Percentiles rank a stretch among this genome's conserved stretches.
These are phyloP conservation scores for Drosophila busckii DNA, from an alignment of 1,140 invertebrate species.

Conservation along the genomic window DNA sequence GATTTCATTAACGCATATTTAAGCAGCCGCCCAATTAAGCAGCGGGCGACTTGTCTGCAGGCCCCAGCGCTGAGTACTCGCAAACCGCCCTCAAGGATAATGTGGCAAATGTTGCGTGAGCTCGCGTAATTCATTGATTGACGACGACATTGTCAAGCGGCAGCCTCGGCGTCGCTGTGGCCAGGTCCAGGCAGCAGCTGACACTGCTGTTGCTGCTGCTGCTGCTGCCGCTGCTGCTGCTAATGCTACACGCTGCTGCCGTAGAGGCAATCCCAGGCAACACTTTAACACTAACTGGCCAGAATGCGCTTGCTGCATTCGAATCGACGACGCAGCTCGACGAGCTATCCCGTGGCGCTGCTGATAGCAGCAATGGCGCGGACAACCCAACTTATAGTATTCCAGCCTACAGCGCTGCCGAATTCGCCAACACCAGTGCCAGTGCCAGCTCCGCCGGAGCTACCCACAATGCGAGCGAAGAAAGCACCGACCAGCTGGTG, in stretches of 20 bases:
- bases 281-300: conserved; percentile 1
- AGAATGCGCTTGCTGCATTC: conserved; percentile 20
- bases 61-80: conserved; percentile 6
- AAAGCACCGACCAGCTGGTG: conserved; percentile 68
- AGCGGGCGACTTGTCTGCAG: conserved; percentile 30
- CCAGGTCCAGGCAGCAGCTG: conserved; percentile 50
- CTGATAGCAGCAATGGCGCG: conserved; percentile 62
- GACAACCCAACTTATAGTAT: conserved; percentile 69
- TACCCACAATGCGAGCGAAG: conserved; percentile 16
- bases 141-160: conserved; percentile 57
- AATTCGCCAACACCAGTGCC: conserved; percentile 10
- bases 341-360: conserved; percentile 65
- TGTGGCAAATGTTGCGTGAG: conserved; percentile 45
- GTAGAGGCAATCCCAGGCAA: conserved; percentile 26
- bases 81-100: conserved; percentile 25
- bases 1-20: conserved; percentile 72
- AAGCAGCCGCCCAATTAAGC: conserved; percentile 46
- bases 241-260: conserved; percentile 1
- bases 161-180: conserved; percentile 71
- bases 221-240: conserved; percentile 32
- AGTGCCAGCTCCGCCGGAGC: conserved; percentile 1
- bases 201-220: conserved; percentile 37
- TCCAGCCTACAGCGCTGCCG: conserved; percentile 39
- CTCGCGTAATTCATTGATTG: conserved; percentile 44
- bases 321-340: conserved; percentile 51